A percentile compares a stretch with the other conserved stretches of the same genome.
Evolutionary conservation across 2,113 vertebrate species (phyloP).

Genomic region (Entelurus aequoreus): DNA sequence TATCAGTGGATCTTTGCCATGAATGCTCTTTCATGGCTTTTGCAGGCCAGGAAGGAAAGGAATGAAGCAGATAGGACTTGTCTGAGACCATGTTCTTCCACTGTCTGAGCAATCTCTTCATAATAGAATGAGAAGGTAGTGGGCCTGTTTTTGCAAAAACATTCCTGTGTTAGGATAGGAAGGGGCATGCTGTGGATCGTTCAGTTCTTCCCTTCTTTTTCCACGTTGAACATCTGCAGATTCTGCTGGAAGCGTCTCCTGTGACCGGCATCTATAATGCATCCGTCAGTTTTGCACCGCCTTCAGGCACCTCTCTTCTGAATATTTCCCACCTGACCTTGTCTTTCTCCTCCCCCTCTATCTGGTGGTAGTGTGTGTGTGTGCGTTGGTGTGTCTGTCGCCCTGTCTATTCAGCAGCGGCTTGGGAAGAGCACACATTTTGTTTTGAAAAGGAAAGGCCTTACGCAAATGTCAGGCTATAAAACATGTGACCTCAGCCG

Average conservation of each 20-base stretch:
- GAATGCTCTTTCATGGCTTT: slow-evolving; percentile 35
- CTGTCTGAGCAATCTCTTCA: background rate
- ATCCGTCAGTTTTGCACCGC: slow-evolving; percentile 35
- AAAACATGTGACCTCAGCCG: slow-evolving; percentile 45
- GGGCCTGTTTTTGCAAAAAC: slow-evolving; percentile 13
- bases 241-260: slow-evolving; percentile 27
- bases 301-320: slow-evolving; percentile 39
- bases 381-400: slow-evolving; percentile 20
- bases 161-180: slow-evolving; percentile 30
- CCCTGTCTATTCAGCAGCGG: slow-evolving; percentile 26
- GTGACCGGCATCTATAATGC: slow-evolving; percentile 53
- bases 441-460: background rate
- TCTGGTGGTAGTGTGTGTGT: slow-evolving; percentile 17
- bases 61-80: slow-evolving; percentile 35
- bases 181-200: slow-evolving; percentile 16
- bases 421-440: slow-evolving; percentile 46
- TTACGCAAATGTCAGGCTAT: background rate
- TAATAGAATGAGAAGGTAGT: slow-evolving; percentile 5
- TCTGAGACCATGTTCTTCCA: slow-evolving; percentile 8
- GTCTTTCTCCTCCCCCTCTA: slow-evolving; percentile 25
- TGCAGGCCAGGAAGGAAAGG: slow-evolving; percentile 55
- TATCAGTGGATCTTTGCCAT: slow-evolving; percentile 27
- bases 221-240: slow-evolving; percentile 44
- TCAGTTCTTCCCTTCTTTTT: slow-evolving; percentile 19
- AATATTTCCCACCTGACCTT: slow-evolving; percentile 50